These are phyloP conservation scores for Syngnathoides biaculeatus DNA, from an alignment of 2,113 vertebrate genomes.

Conservation along the genomic window DNA sequence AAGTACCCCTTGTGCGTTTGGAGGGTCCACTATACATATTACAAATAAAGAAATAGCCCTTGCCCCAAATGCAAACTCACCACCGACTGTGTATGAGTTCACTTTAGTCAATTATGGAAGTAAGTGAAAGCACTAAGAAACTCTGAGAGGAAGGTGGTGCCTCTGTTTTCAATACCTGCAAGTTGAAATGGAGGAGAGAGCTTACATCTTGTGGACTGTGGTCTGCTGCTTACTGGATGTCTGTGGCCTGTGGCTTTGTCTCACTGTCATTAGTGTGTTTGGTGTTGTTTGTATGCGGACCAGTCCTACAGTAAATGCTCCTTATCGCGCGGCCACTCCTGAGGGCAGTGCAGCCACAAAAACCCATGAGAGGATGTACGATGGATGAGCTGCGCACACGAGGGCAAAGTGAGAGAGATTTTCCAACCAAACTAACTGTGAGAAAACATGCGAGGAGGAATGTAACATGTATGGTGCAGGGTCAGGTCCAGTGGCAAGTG, in stretches of 20 bases:
- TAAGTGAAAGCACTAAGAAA: conserved; percentile 31
- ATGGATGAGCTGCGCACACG: conserved; percentile 50
- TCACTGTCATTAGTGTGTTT: conserved; percentile 73
- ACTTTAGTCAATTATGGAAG: neutral
- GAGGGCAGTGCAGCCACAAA: conserved; percentile 64
- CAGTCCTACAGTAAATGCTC: conserved; percentile 71
- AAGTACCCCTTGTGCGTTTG: neutral
- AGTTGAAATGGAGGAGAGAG: conserved; percentile 58
- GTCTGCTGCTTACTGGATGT: conserved; percentile 74
- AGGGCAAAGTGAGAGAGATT: conserved; percentile 29
- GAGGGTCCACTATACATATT: neutral
- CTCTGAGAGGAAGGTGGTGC: conserved; percentile 45
- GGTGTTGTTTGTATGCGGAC: conserved; percentile 63
- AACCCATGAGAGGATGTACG: conserved; percentile 58
- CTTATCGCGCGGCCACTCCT: conserved; percentile 63
- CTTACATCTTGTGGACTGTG: conserved; percentile 66
- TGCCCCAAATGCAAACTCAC: neutral
- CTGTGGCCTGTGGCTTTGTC: conserved; percentile 77
- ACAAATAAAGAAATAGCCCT: neutral
- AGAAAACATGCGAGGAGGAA: neutral
- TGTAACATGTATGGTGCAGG: conserved; percentile 17
- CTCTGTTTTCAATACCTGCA: conserved; percentile 55
- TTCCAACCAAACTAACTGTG: conserved; percentile 6
- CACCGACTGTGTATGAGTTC: neutral
- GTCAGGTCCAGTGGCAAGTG: conserved; percentile 13